These are phyloP conservation scores for Amniataba percoides DNA, from an alignment of 2,797 vertebrate species.

Conservation along the genomic window DNA sequence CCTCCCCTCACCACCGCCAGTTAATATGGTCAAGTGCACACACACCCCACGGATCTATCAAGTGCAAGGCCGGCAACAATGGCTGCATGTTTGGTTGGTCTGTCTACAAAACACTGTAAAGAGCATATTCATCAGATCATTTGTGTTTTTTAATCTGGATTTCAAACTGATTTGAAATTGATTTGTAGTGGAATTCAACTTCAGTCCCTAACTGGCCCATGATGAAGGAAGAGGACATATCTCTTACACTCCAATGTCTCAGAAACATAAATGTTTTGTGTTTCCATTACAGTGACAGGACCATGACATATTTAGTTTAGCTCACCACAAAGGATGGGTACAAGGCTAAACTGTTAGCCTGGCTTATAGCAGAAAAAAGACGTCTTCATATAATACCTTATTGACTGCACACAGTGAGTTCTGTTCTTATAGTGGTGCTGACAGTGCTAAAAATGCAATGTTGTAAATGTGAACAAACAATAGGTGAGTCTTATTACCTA, in stretches of 20 bases:
- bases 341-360: not conserved
- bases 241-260: not conserved
- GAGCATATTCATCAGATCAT: not conserved
- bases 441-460: not conserved
- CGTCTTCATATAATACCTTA: too few species aligned
- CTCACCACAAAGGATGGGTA: not conserved
- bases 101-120: not conserved
- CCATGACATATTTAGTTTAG: not conserved
- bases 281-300: not conserved
- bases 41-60: constrained; percentile 14
- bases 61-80: constrained; percentile 1
- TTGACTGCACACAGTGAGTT: not conserved
- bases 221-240: not conserved
- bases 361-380: not conserved
- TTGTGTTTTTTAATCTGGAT: too few species aligned
- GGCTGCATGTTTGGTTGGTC: not conserved
- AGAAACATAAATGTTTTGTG: not conserved
- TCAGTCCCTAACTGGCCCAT: not conserved
- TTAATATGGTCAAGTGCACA: constrained; percentile 17
- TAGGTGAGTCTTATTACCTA: not conserved
- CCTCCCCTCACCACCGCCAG: not conserved
- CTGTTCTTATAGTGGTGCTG: not conserved
- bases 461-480: not conserved
- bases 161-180: not conserved
- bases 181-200: not conserved